Conservation (phyloP, 2,797 vertebrate species). For the Lerista edwardsae region DNA sequence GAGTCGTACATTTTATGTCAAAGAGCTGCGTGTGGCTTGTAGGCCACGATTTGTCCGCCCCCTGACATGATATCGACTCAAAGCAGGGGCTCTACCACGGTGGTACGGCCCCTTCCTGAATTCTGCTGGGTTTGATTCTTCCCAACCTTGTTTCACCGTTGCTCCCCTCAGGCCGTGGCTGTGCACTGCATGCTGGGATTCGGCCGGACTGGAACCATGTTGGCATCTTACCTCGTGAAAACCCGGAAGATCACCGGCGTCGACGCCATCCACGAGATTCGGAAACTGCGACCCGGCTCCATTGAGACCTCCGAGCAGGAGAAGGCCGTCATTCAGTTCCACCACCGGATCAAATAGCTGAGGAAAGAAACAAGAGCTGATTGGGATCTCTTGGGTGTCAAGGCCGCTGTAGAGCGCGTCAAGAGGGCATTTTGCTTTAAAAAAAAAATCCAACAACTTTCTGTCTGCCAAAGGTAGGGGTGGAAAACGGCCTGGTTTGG, state of each 20-base stretch:
- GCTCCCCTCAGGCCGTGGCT: conserved; percentile 82
- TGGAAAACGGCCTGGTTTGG: accelerated
- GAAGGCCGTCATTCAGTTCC: conserved; percentile 88
- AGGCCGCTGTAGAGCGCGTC: background rate
- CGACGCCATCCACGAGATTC: conserved; percentile 88
- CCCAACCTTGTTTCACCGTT: background rate
- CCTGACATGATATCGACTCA: no score
- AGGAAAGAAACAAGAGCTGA: background rate
- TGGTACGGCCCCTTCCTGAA: background rate
- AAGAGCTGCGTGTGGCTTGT: no score
- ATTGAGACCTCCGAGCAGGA: conserved; percentile 93
- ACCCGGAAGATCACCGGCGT: conserved; percentile 75
- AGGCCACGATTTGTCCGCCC: no score
- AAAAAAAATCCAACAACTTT: accelerated
- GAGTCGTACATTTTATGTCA: no score
- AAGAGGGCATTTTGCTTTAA: no score
- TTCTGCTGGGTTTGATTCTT: background rate
- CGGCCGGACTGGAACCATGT: conserved; percentile 92
- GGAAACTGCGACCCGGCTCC: conserved; percentile 84
- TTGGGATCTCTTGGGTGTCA: background rate
- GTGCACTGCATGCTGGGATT: conserved; percentile 92
- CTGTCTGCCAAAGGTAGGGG: background rate
- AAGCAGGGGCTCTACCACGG: background rate
- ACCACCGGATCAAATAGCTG: conserved; percentile 79
- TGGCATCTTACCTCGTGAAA: conserved; percentile 93